Conservation (phyloP, 2,113 vertebrate species). For the Neomonachus schauinslandi region DNA sequence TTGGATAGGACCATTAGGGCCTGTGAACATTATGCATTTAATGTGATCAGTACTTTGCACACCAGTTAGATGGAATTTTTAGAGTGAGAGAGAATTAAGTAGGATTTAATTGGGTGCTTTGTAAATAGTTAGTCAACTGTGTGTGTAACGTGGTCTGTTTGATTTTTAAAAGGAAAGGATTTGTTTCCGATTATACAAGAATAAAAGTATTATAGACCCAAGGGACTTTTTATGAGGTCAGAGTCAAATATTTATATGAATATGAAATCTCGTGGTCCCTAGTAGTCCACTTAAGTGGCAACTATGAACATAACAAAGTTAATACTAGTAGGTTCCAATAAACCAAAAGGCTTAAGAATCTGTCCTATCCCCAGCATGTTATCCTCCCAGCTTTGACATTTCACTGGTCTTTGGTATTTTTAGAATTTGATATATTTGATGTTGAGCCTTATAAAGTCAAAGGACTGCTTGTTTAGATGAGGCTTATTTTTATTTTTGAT, state of each 20-base stretch:
- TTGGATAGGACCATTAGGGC: slow-evolving; percentile 53
- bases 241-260: slow-evolving; percentile 86
- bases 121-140: slow-evolving; percentile 88
- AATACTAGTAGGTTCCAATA: slow-evolving; percentile 51
- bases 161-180: slow-evolving; percentile 85
- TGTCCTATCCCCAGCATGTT: not conserved
- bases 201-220: slow-evolving; percentile 84
- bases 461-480: slow-evolving; percentile 36
- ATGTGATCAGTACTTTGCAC: slow-evolving; percentile 75
- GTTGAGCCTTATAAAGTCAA: slow-evolving; percentile 42
- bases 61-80: slow-evolving; percentile 83
- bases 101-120: slow-evolving; percentile 90
- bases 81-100: slow-evolving; percentile 85
- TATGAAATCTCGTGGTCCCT: slow-evolving; percentile 76
- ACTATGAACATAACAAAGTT: slow-evolving; percentile 66
- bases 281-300: slow-evolving; percentile 72
- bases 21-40: slow-evolving; percentile 76
- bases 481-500: slow-evolving; percentile 60
- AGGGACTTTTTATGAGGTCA: slow-evolving; percentile 79
- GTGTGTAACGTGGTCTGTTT: slow-evolving; percentile 85
- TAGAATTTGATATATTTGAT: slow-evolving; percentile 69
- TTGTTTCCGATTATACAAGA: slow-evolving; percentile 87
- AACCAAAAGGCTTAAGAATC: slow-evolving; percentile 28
- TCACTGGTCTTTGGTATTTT: not conserved
- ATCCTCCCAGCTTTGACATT: not conserved